Base-by-base conservation (phyloP, 2,888 invertebrate species). In the Amblyteles armatorius region DNA sequence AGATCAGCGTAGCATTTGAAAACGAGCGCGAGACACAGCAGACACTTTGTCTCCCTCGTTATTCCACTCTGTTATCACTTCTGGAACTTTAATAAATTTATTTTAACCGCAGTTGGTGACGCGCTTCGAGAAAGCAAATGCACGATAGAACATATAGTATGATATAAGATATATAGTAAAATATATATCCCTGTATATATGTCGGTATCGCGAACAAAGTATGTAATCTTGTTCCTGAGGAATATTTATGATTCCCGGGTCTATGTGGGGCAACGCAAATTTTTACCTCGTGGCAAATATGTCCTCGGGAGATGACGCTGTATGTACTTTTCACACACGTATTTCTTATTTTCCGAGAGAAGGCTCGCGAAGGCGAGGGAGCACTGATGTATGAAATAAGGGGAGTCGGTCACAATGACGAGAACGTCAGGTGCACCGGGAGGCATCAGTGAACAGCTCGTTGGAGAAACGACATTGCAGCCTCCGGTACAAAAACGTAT, bases 361-460 rank as follows among this genome's bases (percentile, higher is more conserved):
- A 60, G 63, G 82, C 84, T 86, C 85, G 81, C 86, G 87, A 86
- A 87, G 85, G 86, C 85, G 87, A 52, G 80, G 85, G 44, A 48
- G 86, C 87, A 88, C 80, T 86, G 88, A 87, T 83, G 86, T 87
- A 87, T 88, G 88, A 88, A 89, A 88, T 88, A 88, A 89, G 90
- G 83, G 86, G 88, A 88, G 87, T 87, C 85, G 79, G 67, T 72
- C 68, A 73, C 72, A 48, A 83, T 87, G 87, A 87, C 86, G 81
- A 87, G 86, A 85, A 87, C 85, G 90, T 89, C 89, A 88, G 86
- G 85, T 86, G 89, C 89, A 87, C 82, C 57, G 44, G 40, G 57
- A 68, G 57, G 89, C 88, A 87, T 83, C 68, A 40, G 57, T 68
- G 48, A 50, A 55, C 82, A 81, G 26, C 48, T 29, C 57, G 55